Evolutionary conservation across 2,797 vertebrate genomes (phyloP).

Genomic region (Ammospiza maritima): DNA sequence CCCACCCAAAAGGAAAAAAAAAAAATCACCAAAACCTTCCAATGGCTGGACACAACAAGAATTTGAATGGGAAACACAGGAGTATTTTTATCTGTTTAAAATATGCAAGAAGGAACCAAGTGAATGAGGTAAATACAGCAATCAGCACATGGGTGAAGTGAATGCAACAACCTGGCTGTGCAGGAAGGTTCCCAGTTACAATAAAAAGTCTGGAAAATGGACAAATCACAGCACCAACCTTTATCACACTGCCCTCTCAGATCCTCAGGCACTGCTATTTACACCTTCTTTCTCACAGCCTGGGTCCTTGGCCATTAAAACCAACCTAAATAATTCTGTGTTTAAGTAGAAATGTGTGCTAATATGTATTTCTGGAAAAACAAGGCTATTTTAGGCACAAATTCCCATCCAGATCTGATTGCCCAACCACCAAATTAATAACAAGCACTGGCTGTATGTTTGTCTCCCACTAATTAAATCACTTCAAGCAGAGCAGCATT

Average conservation of each 20-base stretch:
- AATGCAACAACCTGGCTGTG: background rate
- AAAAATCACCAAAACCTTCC: background rate
- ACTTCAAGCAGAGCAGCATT: background rate
- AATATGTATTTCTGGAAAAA: background rate
- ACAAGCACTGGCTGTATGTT: background rate
- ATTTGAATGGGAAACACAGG: background rate
- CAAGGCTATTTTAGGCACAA: background rate
- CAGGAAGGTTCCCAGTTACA: background rate
- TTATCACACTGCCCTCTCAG: no score
- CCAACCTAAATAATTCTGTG: no score
- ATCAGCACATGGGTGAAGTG: accelerated
- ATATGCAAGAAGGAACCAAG: accelerated
- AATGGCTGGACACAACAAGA: background rate
- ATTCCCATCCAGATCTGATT: background rate
- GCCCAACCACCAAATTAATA: background rate
- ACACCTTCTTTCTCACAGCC: accelerated
- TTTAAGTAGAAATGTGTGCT: background rate
- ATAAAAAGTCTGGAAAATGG: accelerated
- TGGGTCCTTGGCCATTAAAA: no score
- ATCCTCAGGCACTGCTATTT: background rate
- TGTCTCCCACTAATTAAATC: background rate
- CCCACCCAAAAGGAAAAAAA: background rate
- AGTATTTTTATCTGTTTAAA: background rate
- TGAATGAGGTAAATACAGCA: background rate
- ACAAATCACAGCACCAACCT: accelerated